Evolutionary conservation across 1,140 invertebrate species (phyloP).

Genomic region (Hirudo medicinalis): DNA sequence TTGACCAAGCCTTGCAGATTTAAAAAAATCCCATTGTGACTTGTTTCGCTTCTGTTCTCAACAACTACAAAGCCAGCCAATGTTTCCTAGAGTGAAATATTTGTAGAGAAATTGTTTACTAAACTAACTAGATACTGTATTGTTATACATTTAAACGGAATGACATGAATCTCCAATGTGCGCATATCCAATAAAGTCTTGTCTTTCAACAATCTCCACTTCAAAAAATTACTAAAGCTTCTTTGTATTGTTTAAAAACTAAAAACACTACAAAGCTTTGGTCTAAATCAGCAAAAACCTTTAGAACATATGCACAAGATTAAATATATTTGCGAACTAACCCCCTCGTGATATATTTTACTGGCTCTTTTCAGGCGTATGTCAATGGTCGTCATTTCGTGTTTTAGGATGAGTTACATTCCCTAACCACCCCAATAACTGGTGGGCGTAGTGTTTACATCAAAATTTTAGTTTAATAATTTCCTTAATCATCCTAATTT

Average conservation of each 20-base stretch:
- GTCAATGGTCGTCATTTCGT: constrained; percentile 43
- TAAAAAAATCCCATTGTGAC: constrained; percentile 78
- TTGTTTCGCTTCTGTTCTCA: constrained; percentile 60
- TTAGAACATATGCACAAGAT: constrained; percentile 11
- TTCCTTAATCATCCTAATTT: too few species aligned
- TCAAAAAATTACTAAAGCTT: too few species aligned
- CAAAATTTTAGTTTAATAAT: too few species aligned
- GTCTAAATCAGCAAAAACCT: constrained; percentile 2
- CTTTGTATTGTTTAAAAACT: too few species aligned
- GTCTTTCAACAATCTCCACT: too few species aligned
- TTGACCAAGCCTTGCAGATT: constrained; percentile 75
- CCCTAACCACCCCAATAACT: too few species aligned
- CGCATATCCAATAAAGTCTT: too few species aligned
- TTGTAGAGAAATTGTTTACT: too few species aligned
- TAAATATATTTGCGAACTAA: constrained; percentile 42
- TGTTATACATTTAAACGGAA: too few species aligned
- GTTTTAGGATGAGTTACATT: background rate
- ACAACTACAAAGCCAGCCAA: constrained; percentile 67
- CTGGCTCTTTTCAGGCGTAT: constrained; percentile 63
- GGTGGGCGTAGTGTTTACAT: too few species aligned
- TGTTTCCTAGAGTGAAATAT: constrained; percentile 53
- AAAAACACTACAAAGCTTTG: background rate
- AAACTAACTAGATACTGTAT: too few species aligned
- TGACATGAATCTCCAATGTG: too few species aligned
- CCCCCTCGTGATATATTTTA: constrained; percentile 70